phyloP scores from a whole-genome alignment of 1,140 invertebrate genomes.

The Tetramorium parvispinum region DNA sequence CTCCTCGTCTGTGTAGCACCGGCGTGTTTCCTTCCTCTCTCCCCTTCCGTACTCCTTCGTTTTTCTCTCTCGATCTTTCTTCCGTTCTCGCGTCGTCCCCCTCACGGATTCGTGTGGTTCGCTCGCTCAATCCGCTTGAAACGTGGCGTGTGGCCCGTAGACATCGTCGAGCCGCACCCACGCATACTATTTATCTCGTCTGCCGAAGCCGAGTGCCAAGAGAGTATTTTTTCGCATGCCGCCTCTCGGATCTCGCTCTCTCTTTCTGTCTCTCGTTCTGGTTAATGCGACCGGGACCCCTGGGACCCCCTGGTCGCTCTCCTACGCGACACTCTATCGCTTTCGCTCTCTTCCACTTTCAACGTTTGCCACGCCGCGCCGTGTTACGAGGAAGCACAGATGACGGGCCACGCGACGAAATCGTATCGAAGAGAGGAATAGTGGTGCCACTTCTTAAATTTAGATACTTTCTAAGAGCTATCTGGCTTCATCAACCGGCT shows the following conservation, averaged over 20 bases:
- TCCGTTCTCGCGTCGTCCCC: slow-evolving; percentile 16
- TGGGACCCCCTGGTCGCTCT: not conserved
- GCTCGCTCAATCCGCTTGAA: slow-evolving; percentile 66
- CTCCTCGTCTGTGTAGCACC: slow-evolving; percentile 47
- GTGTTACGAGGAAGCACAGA: slow-evolving; percentile 60
- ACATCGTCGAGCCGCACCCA: slow-evolving; percentile 74
- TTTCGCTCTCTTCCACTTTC: slow-evolving; percentile 36
- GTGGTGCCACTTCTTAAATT: slow-evolving; percentile 70
- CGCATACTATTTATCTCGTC: slow-evolving; percentile 74
- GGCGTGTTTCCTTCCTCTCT: slow-evolving; percentile 8
- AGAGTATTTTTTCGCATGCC: slow-evolving; percentile 72
- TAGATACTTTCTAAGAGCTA: slow-evolving; percentile 66
- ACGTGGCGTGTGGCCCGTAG: slow-evolving; percentile 75
- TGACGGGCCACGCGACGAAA: slow-evolving; percentile 58
- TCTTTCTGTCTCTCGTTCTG: slow-evolving; percentile 10
- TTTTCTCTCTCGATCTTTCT: slow-evolving; percentile 13
- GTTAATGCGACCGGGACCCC: slow-evolving; percentile 47
- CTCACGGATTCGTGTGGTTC: slow-evolving; percentile 36
- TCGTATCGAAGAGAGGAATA: slow-evolving; percentile 60
- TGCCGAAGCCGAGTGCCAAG: slow-evolving; percentile 75
- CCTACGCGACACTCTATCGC: not conserved
- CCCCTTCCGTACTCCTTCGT: slow-evolving; percentile 17
- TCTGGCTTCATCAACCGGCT: slow-evolving; percentile 12
- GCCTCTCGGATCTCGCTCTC: not conserved
- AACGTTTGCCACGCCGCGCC: slow-evolving; percentile 10